Evolutionary conservation across 2,113 vertebrate species (phyloP).

Genomic region (Saimiri boliviensis): DNA sequence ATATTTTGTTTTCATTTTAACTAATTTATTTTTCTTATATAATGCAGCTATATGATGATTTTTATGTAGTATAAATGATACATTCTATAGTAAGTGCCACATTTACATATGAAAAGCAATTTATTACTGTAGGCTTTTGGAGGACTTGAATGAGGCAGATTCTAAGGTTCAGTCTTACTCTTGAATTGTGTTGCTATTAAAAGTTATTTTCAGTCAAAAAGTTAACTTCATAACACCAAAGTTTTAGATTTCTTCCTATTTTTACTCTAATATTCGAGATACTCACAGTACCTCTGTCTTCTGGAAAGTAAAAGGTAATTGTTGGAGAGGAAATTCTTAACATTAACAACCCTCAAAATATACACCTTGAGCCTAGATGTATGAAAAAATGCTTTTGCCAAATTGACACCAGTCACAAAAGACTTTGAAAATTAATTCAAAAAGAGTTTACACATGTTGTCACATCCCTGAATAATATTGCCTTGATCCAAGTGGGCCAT

Average conservation of each 20-base stretch:
- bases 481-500: constrained; percentile 59
- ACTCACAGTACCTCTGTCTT: neutral
- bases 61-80: neutral
- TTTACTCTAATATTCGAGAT: neutral
- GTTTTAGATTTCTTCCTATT: neutral
- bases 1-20: neutral
- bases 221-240: constrained; percentile 4
- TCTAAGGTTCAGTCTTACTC: constrained; percentile 38
- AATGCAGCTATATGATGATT: neutral
- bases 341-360: constrained; percentile 50
- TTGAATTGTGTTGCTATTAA: constrained; percentile 33
- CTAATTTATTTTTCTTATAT: neutral
- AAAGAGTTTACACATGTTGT: constrained; percentile 77
- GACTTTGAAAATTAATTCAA: constrained; percentile 78
- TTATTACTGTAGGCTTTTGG: neutral
- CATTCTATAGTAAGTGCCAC: neutral
- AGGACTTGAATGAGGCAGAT: constrained; percentile 38
- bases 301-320: constrained; percentile 53
- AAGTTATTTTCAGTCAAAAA: constrained; percentile 40
- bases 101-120: neutral
- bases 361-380: constrained; percentile 66
- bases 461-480: constrained; percentile 68
- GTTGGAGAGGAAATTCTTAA: constrained; percentile 58
- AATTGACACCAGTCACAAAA: constrained; percentile 76
- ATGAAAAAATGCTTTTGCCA: constrained; percentile 65